phyloP scores from a whole-genome alignment of 2,113 vertebrate species.

The rat (Rattus norvegicus) region DNA sequence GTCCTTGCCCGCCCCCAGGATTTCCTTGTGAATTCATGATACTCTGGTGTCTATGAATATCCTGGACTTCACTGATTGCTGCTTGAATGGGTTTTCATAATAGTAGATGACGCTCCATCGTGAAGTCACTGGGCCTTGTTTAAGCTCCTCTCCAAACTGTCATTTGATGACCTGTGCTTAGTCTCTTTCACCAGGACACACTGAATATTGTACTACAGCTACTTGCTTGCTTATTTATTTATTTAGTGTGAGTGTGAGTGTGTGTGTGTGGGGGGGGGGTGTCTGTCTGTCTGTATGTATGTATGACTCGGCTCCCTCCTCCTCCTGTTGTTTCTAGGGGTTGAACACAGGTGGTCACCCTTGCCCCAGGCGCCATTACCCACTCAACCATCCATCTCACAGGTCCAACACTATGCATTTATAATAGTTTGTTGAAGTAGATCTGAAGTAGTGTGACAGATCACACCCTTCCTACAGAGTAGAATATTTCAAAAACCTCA shows the following conservation, averaged over 20 bases:
- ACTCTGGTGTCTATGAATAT: neutral
- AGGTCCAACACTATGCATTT: neutral
- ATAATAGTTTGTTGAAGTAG: neutral
- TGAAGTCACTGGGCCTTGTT: neutral
- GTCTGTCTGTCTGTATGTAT: too few relatives aligned
- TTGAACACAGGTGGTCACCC: neutral
- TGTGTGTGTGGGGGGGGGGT: neutral
- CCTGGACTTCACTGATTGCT: neutral
- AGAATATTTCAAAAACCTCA: constrained; percentile 44
- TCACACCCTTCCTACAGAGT: neutral
- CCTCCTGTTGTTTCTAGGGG: too few relatives aligned
- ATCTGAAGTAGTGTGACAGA: constrained; percentile 34
- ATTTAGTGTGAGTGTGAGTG: neutral
- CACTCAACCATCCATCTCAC: neutral
- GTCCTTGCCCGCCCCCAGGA: neutral
- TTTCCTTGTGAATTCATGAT: constrained; percentile 21
- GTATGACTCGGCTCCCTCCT: neutral
- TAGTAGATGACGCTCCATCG: neutral
- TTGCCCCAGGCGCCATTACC: neutral
- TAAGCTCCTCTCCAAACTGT: neutral
- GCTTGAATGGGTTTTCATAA: neutral
- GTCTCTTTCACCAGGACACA: constrained; percentile 9
- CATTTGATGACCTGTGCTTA: neutral
- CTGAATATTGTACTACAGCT: constrained; percentile 30
- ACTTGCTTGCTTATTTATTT: neutral